Conservation (phyloP, 2,888 invertebrate genomes). For the Scaptomyza cyrtandrae region DNA sequence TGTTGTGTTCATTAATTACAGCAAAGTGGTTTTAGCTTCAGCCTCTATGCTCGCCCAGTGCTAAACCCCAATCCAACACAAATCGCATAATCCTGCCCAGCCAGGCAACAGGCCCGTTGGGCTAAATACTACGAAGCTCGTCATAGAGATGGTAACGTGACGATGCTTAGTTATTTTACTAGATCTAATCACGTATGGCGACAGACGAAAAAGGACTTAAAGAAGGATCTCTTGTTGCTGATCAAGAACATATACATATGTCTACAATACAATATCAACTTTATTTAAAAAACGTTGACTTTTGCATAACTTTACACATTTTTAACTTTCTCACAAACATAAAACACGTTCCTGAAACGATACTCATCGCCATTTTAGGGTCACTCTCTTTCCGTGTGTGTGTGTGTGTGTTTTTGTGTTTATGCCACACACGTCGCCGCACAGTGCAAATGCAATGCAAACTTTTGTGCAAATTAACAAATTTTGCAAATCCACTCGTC, state of each 20-base stretch:
- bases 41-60: neutral
- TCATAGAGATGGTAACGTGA: constrained; percentile 12
- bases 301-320: neutral
- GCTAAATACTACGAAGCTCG: neutral
- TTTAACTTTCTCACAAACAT: neutral
- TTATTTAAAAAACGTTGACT: too few relatives aligned
- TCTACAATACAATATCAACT: too few relatives aligned
- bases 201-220: too few relatives aligned
- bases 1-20: constrained; percentile 56
- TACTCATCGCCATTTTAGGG: constrained; percentile 3
- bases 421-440: constrained; percentile 71
- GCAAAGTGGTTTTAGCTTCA: constrained; percentile 23
- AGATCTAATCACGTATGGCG: too few relatives aligned
- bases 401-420: constrained; percentile 17
- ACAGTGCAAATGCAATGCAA: constrained; percentile 67
- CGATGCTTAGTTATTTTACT: too few relatives aligned
- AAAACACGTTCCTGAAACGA: neutral
- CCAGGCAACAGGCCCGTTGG: constrained; percentile 20
- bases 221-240: neutral
- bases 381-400: neutral
- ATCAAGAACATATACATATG: neutral
- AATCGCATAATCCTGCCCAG: constrained; percentile 46
- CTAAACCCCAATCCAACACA: constrained; percentile 11
- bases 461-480: constrained; percentile 78
- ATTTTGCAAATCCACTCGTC: constrained; percentile 60